A percentile compares a stretch with the other conserved stretches of the same genome.
These are phyloP conservation scores for Oreochromis grahami DNA, from an alignment of 2,797 vertebrate genomes.

Conservation along the genomic window DNA sequence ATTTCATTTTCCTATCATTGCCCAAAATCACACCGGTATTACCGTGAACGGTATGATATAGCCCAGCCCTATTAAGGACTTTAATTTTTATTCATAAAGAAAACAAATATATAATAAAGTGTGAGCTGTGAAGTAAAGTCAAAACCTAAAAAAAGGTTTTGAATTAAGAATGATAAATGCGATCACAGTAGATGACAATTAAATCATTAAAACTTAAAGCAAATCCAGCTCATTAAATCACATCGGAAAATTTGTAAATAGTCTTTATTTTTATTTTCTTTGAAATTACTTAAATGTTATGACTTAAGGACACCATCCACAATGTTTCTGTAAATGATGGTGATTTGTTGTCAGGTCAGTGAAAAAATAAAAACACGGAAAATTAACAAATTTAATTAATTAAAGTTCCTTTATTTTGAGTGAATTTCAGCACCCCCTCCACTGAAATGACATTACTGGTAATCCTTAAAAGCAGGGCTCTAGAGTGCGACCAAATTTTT, in stretches of 20 bases:
- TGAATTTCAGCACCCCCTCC: neutral
- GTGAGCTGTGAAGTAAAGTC: neutral
- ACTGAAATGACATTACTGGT: neutral
- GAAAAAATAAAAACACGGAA: neutral
- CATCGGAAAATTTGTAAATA: neutral
- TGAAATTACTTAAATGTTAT: neutral
- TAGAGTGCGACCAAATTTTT: too few relatives aligned
- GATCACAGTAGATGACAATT: neutral
- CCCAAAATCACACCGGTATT: too few relatives aligned
- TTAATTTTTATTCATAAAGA: neutral
- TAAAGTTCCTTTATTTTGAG: neutral
- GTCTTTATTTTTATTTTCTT: neutral
- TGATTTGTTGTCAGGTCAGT: neutral
- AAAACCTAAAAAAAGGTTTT: neutral
- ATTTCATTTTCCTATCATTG: too few relatives aligned
- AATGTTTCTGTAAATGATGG: neutral
- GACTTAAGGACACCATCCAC: neutral
- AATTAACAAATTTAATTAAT: neutral
- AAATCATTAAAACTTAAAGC: neutral
- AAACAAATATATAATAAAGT: neutral
- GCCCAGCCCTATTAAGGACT: neutral
- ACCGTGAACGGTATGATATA: too few relatives aligned
- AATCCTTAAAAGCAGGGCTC: neutral
- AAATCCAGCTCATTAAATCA: neutral
- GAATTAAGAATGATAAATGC: neutral